A percentile compares a stretch with the other conserved stretches of the same genome.
Evolutionary conservation across 2,888 invertebrate species (phyloP).

Genomic region (Aphodius granarius): DNA sequence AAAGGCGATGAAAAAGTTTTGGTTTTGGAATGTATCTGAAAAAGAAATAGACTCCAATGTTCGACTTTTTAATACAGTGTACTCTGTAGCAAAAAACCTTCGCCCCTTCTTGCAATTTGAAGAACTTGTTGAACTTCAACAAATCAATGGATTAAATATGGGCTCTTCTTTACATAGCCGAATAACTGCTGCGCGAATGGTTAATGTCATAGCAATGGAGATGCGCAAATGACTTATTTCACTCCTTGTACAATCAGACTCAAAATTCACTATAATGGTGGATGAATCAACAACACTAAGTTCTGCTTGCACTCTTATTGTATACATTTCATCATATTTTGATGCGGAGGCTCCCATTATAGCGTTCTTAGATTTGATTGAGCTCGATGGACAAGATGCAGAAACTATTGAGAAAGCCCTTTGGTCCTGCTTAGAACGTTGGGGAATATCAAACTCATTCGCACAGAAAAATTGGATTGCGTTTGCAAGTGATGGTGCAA

Average conservation of each 20-base stretch:
- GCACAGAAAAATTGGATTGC: constrained; percentile 19
- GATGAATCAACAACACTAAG: constrained; percentile 17
- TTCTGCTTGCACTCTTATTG: constrained; percentile 16
- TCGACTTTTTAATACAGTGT: constrained; percentile 23
- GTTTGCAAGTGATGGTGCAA: constrained; percentile 18
- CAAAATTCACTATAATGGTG: constrained; percentile 21
- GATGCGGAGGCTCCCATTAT: constrained; percentile 16
- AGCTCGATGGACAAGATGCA: constrained; percentile 8
- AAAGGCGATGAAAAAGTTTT: constrained; percentile 17
- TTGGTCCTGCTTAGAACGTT: constrained; percentile 18
- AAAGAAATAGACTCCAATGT: constrained; percentile 13
- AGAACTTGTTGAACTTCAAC: constrained; percentile 26
- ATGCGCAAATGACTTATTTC: constrained; percentile 8
- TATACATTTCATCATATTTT: constrained; percentile 17
- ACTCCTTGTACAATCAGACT: constrained; percentile 10
- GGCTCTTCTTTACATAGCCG: constrained; percentile 18
- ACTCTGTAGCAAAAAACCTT: constrained; percentile 17
- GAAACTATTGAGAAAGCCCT: constrained; percentile 21
- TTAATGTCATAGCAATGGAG: neutral
- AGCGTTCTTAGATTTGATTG: constrained; percentile 20
- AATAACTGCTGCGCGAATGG: constrained; percentile 19
- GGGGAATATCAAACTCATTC: constrained; percentile 20
- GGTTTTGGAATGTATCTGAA: constrained; percentile 8
- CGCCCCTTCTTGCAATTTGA: constrained; percentile 14
- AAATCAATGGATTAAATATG: constrained; percentile 16